A percentile compares a stretch with the other conserved stretches of the same genome.
These are phyloP conservation scores for Platycercus adscitus DNA, from an alignment of 2,113 vertebrate genomes.

Conservation along the genomic window DNA sequence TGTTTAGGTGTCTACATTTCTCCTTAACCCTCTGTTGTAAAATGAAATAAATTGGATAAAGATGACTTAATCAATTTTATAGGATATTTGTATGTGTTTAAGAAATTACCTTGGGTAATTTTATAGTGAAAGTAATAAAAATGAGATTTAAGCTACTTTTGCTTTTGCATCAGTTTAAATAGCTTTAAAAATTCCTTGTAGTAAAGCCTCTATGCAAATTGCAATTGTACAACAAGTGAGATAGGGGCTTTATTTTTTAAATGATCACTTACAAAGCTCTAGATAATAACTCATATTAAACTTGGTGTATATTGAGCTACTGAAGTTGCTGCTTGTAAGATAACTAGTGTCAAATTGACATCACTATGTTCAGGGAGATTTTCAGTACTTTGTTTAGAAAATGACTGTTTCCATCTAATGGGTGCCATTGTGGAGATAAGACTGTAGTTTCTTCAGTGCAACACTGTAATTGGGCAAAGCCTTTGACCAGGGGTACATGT, in stretches of 20 bases:
- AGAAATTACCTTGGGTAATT: neutral
- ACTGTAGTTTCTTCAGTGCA: rapidly evolving
- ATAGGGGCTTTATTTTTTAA: neutral
- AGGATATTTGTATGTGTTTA: neutral
- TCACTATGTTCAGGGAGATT: neutral
- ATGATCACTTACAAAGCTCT: neutral
- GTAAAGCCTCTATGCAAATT: neutral
- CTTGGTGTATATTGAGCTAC: neutral
- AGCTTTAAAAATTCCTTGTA: neutral
- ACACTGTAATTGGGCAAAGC: rapidly evolving
- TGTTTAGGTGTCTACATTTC: neutral
- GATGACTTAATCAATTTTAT: neutral
- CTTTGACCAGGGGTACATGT: rapidly evolving
- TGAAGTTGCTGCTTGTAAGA: neutral
- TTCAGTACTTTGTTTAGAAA: neutral
- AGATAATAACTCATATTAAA: neutral
- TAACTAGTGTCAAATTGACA: neutral
- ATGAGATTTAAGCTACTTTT: neutral
- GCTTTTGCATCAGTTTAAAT: neutral
- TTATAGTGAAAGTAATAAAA: neutral
- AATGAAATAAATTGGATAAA: neutral
- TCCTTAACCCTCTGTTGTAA: neutral
- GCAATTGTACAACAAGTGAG: neutral
- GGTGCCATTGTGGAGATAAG: neutral
- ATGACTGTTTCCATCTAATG: neutral